These are phyloP conservation scores for Nycticebus coucang DNA, from an alignment of 2,113 vertebrate genomes.

Conservation along the genomic window DNA sequence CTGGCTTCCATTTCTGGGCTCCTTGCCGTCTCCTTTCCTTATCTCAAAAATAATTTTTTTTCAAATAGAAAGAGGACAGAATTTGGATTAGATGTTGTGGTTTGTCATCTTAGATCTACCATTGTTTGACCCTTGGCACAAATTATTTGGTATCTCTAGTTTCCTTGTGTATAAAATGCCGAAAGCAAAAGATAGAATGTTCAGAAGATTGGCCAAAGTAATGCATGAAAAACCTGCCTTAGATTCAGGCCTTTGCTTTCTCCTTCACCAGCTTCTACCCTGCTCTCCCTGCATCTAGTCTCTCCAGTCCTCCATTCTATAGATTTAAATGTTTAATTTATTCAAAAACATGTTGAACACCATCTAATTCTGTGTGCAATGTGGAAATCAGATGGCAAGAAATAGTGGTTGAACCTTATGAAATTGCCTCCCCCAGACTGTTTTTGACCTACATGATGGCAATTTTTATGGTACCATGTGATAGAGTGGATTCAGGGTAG, in stretches of 20 bases:
- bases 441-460: background rate
- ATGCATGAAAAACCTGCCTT: background rate
- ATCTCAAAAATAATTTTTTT: background rate
- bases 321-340: slow-evolving; percentile 22
- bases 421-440: background rate
- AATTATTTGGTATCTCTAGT: background rate
- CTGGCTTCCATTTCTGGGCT: background rate
- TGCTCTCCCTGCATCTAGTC: background rate
- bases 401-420: background rate
- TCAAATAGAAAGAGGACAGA: background rate
- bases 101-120: background rate
- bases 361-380: background rate
- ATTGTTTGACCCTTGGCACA: background rate
- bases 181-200: background rate
- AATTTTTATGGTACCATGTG: background rate
- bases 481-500: background rate
- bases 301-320: background rate
- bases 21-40: background rate
- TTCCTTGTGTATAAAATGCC: slow-evolving; percentile 15
- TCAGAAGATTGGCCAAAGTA: background rate
- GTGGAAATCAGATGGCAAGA: background rate
- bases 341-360: background rate
- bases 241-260: background rate
- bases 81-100: background rate
- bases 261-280: background rate